Conservation (phyloP, 2,888 invertebrate species). For the Diloba caeruleocephala region DNA sequence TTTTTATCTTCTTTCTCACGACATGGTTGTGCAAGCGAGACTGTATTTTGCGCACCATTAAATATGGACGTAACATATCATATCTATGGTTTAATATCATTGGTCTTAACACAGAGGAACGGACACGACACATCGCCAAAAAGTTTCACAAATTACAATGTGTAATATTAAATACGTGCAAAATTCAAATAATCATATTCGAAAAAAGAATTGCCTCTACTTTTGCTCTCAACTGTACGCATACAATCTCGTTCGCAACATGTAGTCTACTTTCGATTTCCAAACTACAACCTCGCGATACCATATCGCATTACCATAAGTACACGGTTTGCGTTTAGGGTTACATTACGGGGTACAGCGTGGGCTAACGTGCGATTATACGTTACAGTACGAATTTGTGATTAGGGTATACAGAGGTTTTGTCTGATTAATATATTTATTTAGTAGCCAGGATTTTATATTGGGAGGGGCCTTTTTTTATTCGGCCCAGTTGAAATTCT, state of each 20-base stretch:
- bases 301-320: conserved; percentile 71
- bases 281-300: conserved; percentile 66
- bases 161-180: too few relatives aligned
- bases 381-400: conserved; percentile 31
- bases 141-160: neutral
- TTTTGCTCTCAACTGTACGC: conserved; percentile 53
- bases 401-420: conserved; percentile 27
- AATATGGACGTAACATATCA: too few relatives aligned
- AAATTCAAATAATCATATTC: conserved; percentile 3
- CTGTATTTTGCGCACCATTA: too few relatives aligned
- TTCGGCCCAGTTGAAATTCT: too few relatives aligned
- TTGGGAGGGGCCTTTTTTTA: too few relatives aligned
- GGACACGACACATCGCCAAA: too few relatives aligned
- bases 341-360: conserved; percentile 38
- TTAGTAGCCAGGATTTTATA: neutral
- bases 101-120: too few relatives aligned
- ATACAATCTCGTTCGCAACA: conserved; percentile 65
- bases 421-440: neutral
- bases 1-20: too few relatives aligned
- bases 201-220: conserved; percentile 11
- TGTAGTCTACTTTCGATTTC: conserved; percentile 83
- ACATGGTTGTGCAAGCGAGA: too few relatives aligned
- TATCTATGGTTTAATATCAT: too few relatives aligned
- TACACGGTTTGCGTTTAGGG: conserved; percentile 61
- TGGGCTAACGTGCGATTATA: conserved; percentile 34